Evolutionary conservation across 2,113 vertebrate genomes (phyloP).

Genomic region (Aramus guarauna): DNA sequence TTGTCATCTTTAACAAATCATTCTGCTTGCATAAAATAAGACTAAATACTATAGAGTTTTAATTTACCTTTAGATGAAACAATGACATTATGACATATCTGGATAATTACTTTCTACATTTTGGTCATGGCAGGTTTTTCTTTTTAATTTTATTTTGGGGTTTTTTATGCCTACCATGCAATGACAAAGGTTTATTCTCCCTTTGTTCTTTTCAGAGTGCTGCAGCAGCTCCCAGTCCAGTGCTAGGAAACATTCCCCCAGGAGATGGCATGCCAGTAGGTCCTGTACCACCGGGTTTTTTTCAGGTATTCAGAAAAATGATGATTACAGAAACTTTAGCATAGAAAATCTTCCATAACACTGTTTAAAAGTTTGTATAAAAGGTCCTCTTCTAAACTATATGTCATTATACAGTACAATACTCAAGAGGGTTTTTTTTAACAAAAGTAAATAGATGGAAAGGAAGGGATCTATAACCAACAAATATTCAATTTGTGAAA

Average conservation of each 20-base stretch:
- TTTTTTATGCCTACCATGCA: slow-evolving; percentile 69
- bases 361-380: slow-evolving; percentile 46
- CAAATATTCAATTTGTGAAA: not conserved
- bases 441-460: not conserved
- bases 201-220: slow-evolving; percentile 89
- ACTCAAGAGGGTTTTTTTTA: not conserved
- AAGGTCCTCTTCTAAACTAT: slow-evolving; percentile 33
- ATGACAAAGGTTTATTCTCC: slow-evolving; percentile 79
- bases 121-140: not conserved
- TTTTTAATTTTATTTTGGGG: not conserved
- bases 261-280: slow-evolving; percentile 98
- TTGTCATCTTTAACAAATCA: not conserved
- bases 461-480: not conserved
- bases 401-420: not conserved
- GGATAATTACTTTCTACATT: not conserved
- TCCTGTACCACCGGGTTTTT: slow-evolving; percentile 95
- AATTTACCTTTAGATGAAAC: not conserved
- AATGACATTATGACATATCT: not conserved
- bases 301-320: slow-evolving; percentile 88
- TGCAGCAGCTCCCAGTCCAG: slow-evolving; percentile 93
- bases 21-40: not conserved
- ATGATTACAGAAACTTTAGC: slow-evolving; percentile 67
- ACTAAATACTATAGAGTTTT: not conserved
- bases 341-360: slow-evolving; percentile 41
- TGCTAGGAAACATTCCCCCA: slow-evolving; percentile 93